Evolutionary conservation across 1,140 invertebrate genomes (phyloP), one percentile per base, ranked within the genome.

Genomic region (Calosoma granatense): DNA sequence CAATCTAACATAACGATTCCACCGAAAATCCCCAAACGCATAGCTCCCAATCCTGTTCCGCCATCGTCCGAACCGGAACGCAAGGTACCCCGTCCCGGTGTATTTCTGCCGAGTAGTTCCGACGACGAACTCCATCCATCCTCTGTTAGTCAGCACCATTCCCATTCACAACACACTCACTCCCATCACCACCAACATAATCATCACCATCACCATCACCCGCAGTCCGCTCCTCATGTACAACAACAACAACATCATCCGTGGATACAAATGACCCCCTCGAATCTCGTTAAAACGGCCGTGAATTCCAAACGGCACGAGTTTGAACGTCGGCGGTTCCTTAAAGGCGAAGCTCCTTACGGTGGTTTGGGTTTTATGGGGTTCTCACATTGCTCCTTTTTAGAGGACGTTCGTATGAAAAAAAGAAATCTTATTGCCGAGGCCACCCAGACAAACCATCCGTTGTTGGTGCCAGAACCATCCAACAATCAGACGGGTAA

Each of bases 201-300:
- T 20, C 41, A 23, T 56, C 60, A 12, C 23, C 30, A 53, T 54
- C 56, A 30, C 54, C n/a, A 26, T 47, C 23, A 52, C 15, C 36
- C 52, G 23, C 20, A n/a, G 53, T 52, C 3, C 19, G 51, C n/a
- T 23, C 20, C 57, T 47, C 20, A 20, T 20, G 3, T 2, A 4
- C 20, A 14, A 20, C 36, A 22, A 20, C 9, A 39, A 22, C 19
- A 54, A 41, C 36, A 22, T 26, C 17, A 43, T 15, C 30, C 53
- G 26, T 54, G 9, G 23, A 17, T 47, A 9, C 72, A 72, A 57
- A 76, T 81, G 76, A 81, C 81, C 41, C 83, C 83, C 15, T 81
- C 80, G 58, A 76, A 74, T 60, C 70, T 85, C 21, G 82, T 85
- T 53, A 83, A 85, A 67, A 79, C 80, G 9, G 81, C 81, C 4